Evolutionary conservation across 2,113 vertebrate genomes (phyloP).

Genomic region (Quiscalus mexicanus): DNA sequence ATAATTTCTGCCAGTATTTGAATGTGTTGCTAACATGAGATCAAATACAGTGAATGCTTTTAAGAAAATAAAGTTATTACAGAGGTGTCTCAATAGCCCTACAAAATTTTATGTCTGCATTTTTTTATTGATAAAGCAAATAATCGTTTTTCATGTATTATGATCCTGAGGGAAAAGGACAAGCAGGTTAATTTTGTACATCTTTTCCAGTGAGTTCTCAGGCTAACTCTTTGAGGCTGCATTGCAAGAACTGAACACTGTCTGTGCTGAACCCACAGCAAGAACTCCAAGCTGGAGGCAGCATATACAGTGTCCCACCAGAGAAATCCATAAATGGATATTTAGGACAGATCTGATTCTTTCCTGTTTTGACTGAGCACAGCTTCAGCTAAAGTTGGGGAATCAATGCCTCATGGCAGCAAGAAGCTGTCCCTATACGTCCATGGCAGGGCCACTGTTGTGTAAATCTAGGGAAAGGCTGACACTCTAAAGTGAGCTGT

Average conservation of each 20-base stretch:
- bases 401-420: background rate
- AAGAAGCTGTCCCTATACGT: background rate
- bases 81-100: background rate
- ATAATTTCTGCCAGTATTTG: constrained; percentile 37
- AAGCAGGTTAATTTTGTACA: background rate
- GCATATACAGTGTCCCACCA: background rate
- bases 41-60: background rate
- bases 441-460: background rate
- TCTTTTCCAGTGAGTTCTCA: background rate
- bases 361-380: background rate
- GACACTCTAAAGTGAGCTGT: background rate
- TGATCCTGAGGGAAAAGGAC: background rate
- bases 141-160: background rate
- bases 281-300: background rate
- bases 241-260: background rate
- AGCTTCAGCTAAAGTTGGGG: background rate
- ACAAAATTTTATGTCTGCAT: background rate
- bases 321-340: background rate
- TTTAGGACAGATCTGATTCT: background rate
- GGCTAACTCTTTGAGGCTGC: background rate
- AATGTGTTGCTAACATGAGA: constrained; percentile 24
- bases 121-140: background rate
- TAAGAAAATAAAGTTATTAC: background rate
- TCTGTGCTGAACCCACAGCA: background rate
- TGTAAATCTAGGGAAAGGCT: background rate